phyloP scores from a whole-genome alignment of 2,888 invertebrate species.

The Heliconius ismenius region DNA sequence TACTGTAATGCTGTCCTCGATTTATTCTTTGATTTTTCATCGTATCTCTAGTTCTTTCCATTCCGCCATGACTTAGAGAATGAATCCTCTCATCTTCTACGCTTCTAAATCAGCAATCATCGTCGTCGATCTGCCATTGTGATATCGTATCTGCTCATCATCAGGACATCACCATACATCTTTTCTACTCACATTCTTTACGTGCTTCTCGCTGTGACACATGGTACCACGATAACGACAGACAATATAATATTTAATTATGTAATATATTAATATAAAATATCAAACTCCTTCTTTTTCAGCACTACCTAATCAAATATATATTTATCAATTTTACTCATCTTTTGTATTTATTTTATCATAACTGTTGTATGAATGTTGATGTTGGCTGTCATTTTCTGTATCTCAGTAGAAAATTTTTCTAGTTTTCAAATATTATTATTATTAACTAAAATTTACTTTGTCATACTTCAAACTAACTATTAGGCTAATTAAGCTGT shows the following conservation, averaged over 20 bases:
- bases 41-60: constrained; percentile 45
- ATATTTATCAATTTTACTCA: constrained; percentile 3
- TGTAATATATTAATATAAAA: constrained; percentile 7
- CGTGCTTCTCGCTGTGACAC: constrained; percentile 45
- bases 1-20: constrained; percentile 59
- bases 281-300: background rate
- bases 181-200: constrained; percentile 43
- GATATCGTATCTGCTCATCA: constrained; percentile 31
- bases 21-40: constrained; percentile 44
- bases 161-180: constrained; percentile 38
- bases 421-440: constrained; percentile 17
- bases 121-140: constrained; percentile 33
- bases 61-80: constrained; percentile 44
- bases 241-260: constrained; percentile 7
- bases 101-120: constrained; percentile 42
- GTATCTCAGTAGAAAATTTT: constrained; percentile 17
- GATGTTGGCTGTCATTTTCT: constrained; percentile 14
- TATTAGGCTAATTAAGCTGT: constrained; percentile 23
- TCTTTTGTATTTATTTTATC: background rate
- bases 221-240: constrained; percentile 43
- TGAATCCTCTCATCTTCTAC: constrained; percentile 39
- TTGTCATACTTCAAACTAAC: constrained; percentile 8
- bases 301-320: constrained; percentile 13
- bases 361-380: constrained; percentile 14
- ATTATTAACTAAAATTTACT: constrained; percentile 13